Percentiles rank a stretch among this genome's conserved stretches.
phyloP scores from a whole-genome alignment of 2,888 invertebrate species.

The Dasypolia templi region DNA sequence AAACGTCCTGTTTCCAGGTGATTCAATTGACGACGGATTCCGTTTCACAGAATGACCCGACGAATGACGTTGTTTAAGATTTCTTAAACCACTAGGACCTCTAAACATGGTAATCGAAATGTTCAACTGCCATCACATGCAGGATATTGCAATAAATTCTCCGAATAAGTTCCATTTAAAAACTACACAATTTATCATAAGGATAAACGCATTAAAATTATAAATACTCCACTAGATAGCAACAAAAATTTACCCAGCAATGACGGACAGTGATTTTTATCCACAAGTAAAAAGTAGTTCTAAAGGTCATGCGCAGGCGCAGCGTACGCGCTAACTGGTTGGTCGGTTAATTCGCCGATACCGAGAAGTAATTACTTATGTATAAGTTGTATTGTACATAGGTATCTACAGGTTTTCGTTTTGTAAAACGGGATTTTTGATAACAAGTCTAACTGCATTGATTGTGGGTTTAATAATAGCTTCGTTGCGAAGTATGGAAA shows the following conservation, averaged over 20 bases:
- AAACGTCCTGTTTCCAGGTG: neutral
- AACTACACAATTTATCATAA: constrained; percentile 8
- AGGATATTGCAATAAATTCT: neutral
- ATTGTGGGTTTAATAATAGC: constrained; percentile 19
- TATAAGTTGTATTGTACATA: constrained; percentile 49
- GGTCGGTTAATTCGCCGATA: constrained; percentile 57
- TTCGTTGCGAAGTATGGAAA: neutral
- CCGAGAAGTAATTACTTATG: constrained; percentile 57
- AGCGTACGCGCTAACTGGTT: constrained; percentile 49
- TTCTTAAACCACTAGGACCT: too few relatives aligned
- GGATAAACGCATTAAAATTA: constrained; percentile 36
- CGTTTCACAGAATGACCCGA: neutral
- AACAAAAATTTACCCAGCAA: constrained; percentile 49
- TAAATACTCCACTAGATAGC: constrained; percentile 28
- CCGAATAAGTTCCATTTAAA: constrained; percentile 12
- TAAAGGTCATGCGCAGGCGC: constrained; percentile 59
- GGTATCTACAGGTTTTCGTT: constrained; percentile 30
- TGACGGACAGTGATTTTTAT: constrained; percentile 64
- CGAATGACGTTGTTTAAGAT: neutral
- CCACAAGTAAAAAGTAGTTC: constrained; percentile 60
- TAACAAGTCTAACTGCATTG: constrained; percentile 48
- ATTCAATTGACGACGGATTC: neutral
- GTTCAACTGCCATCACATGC: neutral
- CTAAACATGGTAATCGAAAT: neutral
- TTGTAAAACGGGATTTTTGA: constrained; percentile 55